Evolutionary conservation across 2,888 invertebrate genomes (phyloP).

Genomic region (Dicycla oo): DNA sequence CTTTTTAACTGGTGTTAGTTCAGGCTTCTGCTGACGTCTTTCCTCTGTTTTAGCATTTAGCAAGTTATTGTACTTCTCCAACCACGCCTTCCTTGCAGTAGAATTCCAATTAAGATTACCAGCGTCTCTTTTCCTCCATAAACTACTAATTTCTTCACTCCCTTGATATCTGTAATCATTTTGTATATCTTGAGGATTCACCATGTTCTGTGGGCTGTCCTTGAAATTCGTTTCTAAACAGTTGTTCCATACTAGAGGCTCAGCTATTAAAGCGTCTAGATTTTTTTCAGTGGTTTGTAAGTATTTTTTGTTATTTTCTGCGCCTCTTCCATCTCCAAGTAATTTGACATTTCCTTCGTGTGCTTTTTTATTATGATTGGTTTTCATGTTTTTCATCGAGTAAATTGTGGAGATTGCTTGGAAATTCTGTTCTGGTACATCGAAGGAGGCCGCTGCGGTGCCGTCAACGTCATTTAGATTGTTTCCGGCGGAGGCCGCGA

Average conservation of each 20-base stretch:
- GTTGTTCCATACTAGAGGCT: slow-evolving; percentile 82
- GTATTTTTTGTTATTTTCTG: slow-evolving; percentile 57
- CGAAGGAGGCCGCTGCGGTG: slow-evolving; percentile 66
- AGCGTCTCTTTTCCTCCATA: slow-evolving; percentile 81
- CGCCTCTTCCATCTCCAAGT: slow-evolving; percentile 67
- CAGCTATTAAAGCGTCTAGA: slow-evolving; percentile 65
- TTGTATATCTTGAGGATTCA: slow-evolving; percentile 73
- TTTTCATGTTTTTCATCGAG: slow-evolving; percentile 73
- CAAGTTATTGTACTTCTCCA: slow-evolving; percentile 80
- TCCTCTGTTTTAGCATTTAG: slow-evolving; percentile 77
- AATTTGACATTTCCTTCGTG: slow-evolving; percentile 74
- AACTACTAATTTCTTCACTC: slow-evolving; percentile 66
- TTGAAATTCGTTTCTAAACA: slow-evolving; percentile 80
- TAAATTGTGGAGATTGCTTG: slow-evolving; percentile 83
- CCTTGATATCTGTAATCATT: slow-evolving; percentile 70
- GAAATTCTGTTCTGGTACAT: slow-evolving; percentile 80
- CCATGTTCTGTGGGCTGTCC: slow-evolving; percentile 68
- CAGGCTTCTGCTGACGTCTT: slow-evolving; percentile 74
- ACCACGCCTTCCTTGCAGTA: slow-evolving; percentile 76
- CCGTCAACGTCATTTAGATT: slow-evolving; percentile 82
- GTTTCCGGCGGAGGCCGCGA: slow-evolving; percentile 83
- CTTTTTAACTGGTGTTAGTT: slow-evolving; percentile 71
- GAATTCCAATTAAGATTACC: slow-evolving; percentile 73
- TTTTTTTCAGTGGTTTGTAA: slow-evolving; percentile 47
- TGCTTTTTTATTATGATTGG: slow-evolving; percentile 74